Percentiles rank a stretch among this genome's conserved stretches.
These are phyloP conservation scores for Poeciliopsis gracilis DNA, from an alignment of 2,797 vertebrate genomes.

Conservation along the genomic window DNA sequence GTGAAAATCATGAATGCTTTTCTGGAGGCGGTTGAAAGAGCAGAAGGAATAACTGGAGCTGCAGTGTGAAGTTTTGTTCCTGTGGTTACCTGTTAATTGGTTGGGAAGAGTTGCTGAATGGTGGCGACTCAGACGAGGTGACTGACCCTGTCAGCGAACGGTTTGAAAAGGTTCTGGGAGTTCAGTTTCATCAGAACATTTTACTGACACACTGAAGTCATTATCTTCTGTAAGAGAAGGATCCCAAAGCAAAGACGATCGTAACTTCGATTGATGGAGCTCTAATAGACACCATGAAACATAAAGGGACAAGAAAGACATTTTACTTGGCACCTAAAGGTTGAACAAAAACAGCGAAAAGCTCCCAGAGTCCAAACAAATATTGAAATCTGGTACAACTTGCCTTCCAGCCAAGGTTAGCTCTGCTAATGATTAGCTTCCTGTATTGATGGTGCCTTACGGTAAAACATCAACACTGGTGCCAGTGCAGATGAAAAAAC, in stretches of 20 bases:
- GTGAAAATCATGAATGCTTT: neutral
- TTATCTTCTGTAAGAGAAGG: neutral
- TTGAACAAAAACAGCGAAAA: neutral
- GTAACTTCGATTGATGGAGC: neutral
- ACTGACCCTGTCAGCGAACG: constrained; percentile 1
- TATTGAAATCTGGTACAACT: neutral
- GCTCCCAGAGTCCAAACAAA: neutral
- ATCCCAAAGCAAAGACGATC: neutral
- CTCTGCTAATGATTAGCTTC: neutral
- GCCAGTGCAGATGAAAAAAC: neutral
- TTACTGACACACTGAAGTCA: constrained; percentile 2
- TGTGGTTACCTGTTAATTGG: constrained; percentile 30
- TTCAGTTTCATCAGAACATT: neutral
- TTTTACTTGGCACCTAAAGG: neutral
- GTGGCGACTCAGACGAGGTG: constrained; percentile 3
- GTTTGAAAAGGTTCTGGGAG: constrained; percentile 10
- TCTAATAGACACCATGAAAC: neutral
- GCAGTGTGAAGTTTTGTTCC: constrained; percentile 32
- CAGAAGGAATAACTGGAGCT: constrained; percentile 3
- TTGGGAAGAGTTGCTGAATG: constrained; percentile 8
- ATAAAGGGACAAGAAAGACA: neutral
- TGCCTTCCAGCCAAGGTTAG: neutral
- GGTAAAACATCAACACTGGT: neutral
- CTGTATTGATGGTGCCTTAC: neutral
- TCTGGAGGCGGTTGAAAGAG: neutral